Base-by-base conservation (phyloP, 2,888 invertebrate genomes). In the Pyrrhia umbra region DNA sequence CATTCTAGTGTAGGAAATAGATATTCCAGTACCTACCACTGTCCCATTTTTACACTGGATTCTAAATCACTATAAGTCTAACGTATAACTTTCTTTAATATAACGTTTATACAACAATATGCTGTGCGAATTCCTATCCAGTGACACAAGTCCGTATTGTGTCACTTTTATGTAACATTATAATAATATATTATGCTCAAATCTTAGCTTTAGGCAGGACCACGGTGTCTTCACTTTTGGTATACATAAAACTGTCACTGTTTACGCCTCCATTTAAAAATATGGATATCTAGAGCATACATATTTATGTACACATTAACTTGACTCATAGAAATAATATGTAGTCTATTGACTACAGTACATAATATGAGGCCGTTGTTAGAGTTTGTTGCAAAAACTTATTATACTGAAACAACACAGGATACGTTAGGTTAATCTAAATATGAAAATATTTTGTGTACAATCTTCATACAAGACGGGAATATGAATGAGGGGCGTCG, bases 381-480 rank as follows among this genome's bases (percentile, higher is more conserved):
- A 9, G 42, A 61, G 58, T 51, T 70, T 47, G 52, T 57, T 63
- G 60, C 61, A 59, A 68, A 71, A 74, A 66, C 68, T 70, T 59
- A 64, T 78, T 78, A 79, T 76, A 68, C 79, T 68, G 61, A 64
- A 73, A 70, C 70, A 76, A 78, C 76, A 65, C 43, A 42, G 56
- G 60, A 76, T 75, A 77, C 55, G 76, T 65, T 42, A 51, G 58
- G 52, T 54, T 79, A 62, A 78, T 78, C 72, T 69, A 59, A 76
- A 74, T 76, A 76, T 76, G 74, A 78, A 77, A 79, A 76, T 74
- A 76, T 79, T 76, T 76, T 79, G 69, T 62, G 42, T 75, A 72
- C 71, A 68, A 72, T 65, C 70, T 66, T 75, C 56, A 59, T 47
- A 73, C 71, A 49, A 57, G 45, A 43, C 18, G 46, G 25, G 68